These are phyloP conservation scores for Carcina quercana DNA, from an alignment of 2,888 invertebrate species.

Conservation along the genomic window DNA sequence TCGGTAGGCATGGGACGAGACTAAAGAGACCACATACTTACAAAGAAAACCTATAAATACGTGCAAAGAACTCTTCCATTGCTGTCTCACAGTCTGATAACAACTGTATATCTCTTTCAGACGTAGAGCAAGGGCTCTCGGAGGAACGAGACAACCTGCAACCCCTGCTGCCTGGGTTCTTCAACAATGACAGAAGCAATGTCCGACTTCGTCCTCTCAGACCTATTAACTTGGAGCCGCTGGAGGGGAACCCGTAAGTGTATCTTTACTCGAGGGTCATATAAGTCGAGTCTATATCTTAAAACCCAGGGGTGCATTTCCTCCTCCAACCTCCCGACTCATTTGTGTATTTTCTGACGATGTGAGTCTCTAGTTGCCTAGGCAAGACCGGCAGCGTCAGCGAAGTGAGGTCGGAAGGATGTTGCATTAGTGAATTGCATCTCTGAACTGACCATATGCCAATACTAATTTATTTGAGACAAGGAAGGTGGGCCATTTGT, in stretches of 20 bases:
- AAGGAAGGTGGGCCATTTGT: too few species aligned
- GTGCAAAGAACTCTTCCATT: background rate
- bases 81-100: background rate
- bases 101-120: constrained; percentile 25
- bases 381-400: too few species aligned
- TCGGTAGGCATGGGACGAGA: background rate
- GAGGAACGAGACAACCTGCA: constrained; percentile 26
- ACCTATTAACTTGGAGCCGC: constrained; percentile 23
- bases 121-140: constrained; percentile 31
- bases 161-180: constrained; percentile 27
- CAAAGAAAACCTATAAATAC: background rate
- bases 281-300: background rate
- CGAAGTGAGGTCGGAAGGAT: too few species aligned
- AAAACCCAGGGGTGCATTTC: background rate
- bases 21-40: background rate
- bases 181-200: constrained; percentile 9
- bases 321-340: background rate
- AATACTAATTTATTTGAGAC: too few species aligned
- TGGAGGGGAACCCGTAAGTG: constrained; percentile 20
- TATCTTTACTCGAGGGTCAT: background rate
- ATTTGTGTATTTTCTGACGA: too few species aligned
- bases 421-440: too few species aligned
- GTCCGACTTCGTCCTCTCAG: constrained; percentile 19
- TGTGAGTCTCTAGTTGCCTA: too few species aligned
- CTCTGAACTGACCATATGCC: too few species aligned